Base-by-base conservation (phyloP, 2,113 vertebrate species). In the Gymnarchus niloticus region DNA sequence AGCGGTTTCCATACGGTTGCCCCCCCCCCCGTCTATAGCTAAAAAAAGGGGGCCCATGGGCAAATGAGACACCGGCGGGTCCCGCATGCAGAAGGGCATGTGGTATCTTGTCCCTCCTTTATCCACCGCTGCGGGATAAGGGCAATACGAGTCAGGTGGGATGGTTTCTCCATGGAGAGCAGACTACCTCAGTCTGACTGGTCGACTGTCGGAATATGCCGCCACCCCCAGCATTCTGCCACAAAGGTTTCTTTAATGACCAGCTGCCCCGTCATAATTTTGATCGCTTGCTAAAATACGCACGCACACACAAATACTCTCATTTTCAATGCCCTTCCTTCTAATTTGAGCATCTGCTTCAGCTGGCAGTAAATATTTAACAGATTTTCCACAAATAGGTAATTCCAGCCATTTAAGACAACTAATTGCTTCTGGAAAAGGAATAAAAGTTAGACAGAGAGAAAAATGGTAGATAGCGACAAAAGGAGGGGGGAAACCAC, bases 321-420 rank as follows among this genome's bases (percentile, higher is more conserved):
- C 76, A 78, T 48, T 21, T 48, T 21, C 76, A 78, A 83, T 83
- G 83, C 88, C 28, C 78, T 80, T 25, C 0, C 83, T 2, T 78
- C 41, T 73, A 61, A 78, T 61, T 46, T 82, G 48, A 87, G 86
- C 87, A 87, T 85, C 83, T 85, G 87, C 86, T 87, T 77, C 49
- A 78, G 86, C 65, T 88, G 87, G 84, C 84, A 82, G 86, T 51
- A 85, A 85, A 88, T 82, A 87, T 88, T 85, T 87, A 59, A 69
- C 87, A 88, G 81, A 86, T 85, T 85, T 88, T 54, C 49, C 48
- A 82, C 80, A 82, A 82, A 54, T 82, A 82, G 80, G 87, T 85
- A 88, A 88, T 83, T 87, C 73, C 80, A 76, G 83, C 78, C 84
- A 85, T 87, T 88, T 87, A 87, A 51, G 51, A 69, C 33, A 52